Conservation (phyloP, 2,888 invertebrate species). For the Callyntrura guangdongensis region DNA sequence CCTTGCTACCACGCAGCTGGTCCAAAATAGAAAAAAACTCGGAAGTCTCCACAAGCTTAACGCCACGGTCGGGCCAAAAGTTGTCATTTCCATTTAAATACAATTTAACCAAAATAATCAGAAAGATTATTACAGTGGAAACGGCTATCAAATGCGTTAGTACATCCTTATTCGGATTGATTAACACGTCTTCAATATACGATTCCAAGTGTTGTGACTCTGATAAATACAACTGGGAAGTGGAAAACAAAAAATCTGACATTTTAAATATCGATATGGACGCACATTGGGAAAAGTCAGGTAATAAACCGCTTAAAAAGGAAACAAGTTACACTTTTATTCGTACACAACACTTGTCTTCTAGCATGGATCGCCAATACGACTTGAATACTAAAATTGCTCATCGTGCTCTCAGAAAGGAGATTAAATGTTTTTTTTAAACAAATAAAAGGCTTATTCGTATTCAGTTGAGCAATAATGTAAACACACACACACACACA, state of each 20-base stretch:
- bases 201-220: constrained; percentile 49
- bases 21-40: constrained; percentile 53
- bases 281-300: background rate
- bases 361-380: background rate
- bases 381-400: background rate
- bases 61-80: constrained; percentile 76
- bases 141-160: constrained; percentile 50
- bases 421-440: constrained; percentile 15
- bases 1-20: constrained; percentile 33
- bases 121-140: constrained; percentile 22
- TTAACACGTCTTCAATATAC: constrained; percentile 67
- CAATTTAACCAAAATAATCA: constrained; percentile 60
- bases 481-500: constrained; percentile 7
- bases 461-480: constrained; percentile 19
- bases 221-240: constrained; percentile 67
- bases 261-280: constrained; percentile 39
- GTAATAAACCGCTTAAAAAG: constrained; percentile 37
- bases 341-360: constrained; percentile 6
- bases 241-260: constrained; percentile 65
- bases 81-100: constrained; percentile 71
- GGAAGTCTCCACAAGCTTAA: constrained; percentile 42
- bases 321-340: constrained; percentile 30
- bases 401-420: background rate
- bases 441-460: constrained; percentile 11
- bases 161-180: constrained; percentile 62